phyloP scores from a whole-genome alignment of 2,888 invertebrate species.

The Phaonia tiefii region DNA sequence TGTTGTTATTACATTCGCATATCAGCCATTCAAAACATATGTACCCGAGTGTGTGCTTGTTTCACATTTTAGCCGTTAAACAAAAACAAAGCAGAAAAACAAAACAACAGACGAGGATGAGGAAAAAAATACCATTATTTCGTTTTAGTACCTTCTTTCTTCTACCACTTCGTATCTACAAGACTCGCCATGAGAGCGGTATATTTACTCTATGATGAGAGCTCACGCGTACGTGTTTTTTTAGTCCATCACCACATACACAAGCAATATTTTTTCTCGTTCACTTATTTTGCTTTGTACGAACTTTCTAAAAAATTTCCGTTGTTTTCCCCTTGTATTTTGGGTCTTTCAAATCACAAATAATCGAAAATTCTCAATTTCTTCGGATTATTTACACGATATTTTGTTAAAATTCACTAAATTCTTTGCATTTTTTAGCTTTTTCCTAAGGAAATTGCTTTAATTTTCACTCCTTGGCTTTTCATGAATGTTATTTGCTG shows the following conservation, averaged over 20 bases:
- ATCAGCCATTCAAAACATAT: conserved; percentile 59
- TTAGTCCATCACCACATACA: conserved; percentile 63
- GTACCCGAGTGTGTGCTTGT: conserved; percentile 36
- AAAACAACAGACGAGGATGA: background rate
- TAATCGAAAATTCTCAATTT: conserved; percentile 18
- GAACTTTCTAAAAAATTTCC: conserved; percentile 63
- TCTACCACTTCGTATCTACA: conserved; percentile 45
- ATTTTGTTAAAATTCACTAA: conserved; percentile 56
- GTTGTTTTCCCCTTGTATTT: conserved; percentile 35
- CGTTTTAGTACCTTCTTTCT: conserved; percentile 31
- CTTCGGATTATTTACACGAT: conserved; percentile 55
- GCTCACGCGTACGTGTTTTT: conserved; percentile 38
- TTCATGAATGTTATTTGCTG: conserved; percentile 62
- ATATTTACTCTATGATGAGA: too few species aligned
- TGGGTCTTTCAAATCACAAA: conserved; percentile 44
- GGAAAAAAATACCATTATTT: conserved; percentile 6
- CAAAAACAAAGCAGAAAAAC: conserved; percentile 24
- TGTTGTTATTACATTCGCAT: conserved; percentile 33
- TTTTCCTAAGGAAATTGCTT: conserved; percentile 56
- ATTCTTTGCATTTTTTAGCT: conserved; percentile 46
- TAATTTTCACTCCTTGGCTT: conserved; percentile 54
- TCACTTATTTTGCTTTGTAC: conserved; percentile 54
- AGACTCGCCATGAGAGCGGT: conserved; percentile 28
- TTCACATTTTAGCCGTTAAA: conserved; percentile 38
- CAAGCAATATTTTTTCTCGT: conserved; percentile 50